Evolutionary conservation across 1,140 invertebrate species (phyloP).

Genomic region (Globodera ellingtonae): DNA sequence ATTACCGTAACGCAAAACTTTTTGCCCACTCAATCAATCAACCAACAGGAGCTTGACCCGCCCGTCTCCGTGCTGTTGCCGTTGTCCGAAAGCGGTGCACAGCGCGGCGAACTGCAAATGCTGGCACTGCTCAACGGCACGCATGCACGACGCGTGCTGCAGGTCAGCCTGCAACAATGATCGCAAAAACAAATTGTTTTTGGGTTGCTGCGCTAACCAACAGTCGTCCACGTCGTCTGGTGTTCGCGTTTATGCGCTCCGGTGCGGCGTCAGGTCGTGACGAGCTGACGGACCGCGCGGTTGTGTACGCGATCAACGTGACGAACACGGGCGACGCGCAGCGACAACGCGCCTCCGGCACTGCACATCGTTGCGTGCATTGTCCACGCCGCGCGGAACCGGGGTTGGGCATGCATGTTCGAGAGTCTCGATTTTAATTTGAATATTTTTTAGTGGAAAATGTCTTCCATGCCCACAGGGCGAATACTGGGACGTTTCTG

Average conservation of each 20-base stretch:
- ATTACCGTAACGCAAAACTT: too few relatives aligned
- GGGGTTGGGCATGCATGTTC: background rate
- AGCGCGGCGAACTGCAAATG: constrained; percentile 41
- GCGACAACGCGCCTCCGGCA: constrained; percentile 49
- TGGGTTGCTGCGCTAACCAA: constrained; percentile 62
- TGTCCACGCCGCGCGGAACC: constrained; percentile 67
- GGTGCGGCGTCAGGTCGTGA: constrained; percentile 46
- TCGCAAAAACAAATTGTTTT: background rate
- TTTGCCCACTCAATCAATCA: too few relatives aligned
- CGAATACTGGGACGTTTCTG: constrained; percentile 66
- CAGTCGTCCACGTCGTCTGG: constrained; percentile 69
- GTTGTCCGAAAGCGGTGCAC: background rate
- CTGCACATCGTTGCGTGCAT: constrained; percentile 69
- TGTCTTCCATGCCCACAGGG: constrained; percentile 71
- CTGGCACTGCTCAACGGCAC: constrained; percentile 66
- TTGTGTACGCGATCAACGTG: constrained; percentile 71
- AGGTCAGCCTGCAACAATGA: constrained; percentile 41
- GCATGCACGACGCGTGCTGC: constrained; percentile 64
- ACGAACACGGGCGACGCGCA: constrained; percentile 71
- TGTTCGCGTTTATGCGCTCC: constrained; percentile 71
- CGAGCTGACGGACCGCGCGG: constrained; percentile 59
- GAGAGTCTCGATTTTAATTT: background rate
- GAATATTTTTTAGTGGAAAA: constrained; percentile 59
- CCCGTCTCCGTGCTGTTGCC: background rate
- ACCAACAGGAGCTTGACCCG: background rate